phyloP scores from a whole-genome alignment of 2,113 vertebrate species.

The Patagioenas fasciata region DNA sequence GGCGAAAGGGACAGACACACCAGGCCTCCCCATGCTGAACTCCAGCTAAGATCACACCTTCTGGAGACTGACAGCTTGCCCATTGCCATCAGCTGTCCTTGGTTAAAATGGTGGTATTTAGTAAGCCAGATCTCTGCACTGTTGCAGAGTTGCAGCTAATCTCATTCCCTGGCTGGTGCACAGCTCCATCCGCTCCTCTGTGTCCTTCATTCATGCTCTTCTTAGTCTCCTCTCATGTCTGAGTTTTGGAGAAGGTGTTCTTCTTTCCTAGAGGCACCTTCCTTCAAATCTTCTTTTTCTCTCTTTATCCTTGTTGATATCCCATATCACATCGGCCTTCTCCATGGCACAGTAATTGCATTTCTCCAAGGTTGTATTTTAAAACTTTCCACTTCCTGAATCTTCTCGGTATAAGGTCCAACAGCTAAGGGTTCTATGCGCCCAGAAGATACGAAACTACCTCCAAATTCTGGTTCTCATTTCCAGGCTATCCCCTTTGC shows the following conservation, averaged over 20 bases:
- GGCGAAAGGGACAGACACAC: not conserved
- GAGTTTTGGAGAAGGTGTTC: not conserved
- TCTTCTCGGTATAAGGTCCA: not conserved
- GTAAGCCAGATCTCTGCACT: not conserved
- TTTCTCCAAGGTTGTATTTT: not conserved
- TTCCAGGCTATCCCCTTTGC: not conserved
- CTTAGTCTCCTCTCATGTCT: not conserved
- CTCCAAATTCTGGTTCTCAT: not conserved
- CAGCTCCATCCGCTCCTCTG: not conserved
- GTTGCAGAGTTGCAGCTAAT: not conserved
- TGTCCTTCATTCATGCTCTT: not conserved
- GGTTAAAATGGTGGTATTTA: not conserved
- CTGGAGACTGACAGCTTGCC: not conserved
- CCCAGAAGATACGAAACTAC: not conserved
- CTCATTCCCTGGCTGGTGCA: not conserved
- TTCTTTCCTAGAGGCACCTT: not conserved
- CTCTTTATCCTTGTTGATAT: not conserved
- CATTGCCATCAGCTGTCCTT: not conserved
- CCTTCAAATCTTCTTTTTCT: not conserved
- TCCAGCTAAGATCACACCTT: not conserved
- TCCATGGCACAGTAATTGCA: not conserved
- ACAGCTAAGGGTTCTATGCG: accelerated
- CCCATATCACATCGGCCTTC: not conserved
- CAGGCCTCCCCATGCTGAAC: not conserved
- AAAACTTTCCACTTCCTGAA: not conserved